phyloP scores from a whole-genome alignment of 2,797 vertebrate genomes.

The Capromys pilorides region DNA sequence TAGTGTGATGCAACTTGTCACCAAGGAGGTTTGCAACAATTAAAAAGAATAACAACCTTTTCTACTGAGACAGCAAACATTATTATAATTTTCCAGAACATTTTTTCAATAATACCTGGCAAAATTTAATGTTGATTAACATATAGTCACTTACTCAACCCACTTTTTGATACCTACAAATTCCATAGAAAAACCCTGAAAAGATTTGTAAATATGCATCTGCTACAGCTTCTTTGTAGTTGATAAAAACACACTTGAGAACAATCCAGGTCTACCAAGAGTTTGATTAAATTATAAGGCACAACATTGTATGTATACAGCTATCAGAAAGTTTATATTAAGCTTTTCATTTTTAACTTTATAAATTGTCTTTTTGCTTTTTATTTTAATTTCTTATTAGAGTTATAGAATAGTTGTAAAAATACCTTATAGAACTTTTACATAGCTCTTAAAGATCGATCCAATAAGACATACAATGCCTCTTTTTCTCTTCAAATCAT shows the following conservation, averaged over 20 bases:
- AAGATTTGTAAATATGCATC: neutral
- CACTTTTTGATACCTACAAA: neutral
- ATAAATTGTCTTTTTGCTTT: neutral
- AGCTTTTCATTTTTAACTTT: constrained; percentile 7
- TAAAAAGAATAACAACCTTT: neutral
- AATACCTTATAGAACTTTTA: neutral
- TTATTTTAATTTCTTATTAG: too few species aligned
- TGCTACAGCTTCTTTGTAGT: neutral
- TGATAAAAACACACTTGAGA: neutral
- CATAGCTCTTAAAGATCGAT: neutral
- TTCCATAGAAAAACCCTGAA: neutral
- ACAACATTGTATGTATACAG: neutral
- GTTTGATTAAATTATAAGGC: neutral
- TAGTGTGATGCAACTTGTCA: neutral
- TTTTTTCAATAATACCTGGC: neutral
- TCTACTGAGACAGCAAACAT: neutral
- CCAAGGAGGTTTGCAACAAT: neutral
- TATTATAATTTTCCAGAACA: neutral
- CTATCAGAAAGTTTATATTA: neutral
- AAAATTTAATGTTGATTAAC: neutral
- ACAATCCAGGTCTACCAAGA: neutral
- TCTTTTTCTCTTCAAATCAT: constrained; percentile 48
- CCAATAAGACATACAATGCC: neutral
- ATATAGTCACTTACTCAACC: neutral
- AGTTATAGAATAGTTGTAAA: too few species aligned